Conservation (phyloP, 2,888 invertebrate species). For the Drosophila austrosaltans region DNA sequence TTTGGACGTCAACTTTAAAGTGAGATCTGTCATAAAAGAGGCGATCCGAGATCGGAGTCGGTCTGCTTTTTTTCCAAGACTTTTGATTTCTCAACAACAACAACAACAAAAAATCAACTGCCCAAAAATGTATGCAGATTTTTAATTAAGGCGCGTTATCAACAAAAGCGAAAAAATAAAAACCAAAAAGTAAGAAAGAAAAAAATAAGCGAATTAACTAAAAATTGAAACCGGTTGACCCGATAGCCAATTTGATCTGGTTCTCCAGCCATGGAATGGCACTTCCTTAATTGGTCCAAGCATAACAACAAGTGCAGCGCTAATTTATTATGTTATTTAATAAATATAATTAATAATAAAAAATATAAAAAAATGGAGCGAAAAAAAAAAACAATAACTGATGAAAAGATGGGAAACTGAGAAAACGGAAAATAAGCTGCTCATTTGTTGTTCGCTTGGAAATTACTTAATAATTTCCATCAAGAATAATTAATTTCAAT, state of each 20-base stretch:
- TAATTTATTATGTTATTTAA: conserved; percentile 76
- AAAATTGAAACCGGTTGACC: conserved; percentile 56
- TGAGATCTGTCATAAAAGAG: conserved; percentile 77
- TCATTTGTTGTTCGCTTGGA: conserved; percentile 58
- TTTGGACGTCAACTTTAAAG: conserved; percentile 68
- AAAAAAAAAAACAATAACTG: conserved; percentile 14
- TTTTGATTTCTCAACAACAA: conserved; percentile 48
- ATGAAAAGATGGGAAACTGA: conserved; percentile 1
- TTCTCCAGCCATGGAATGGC: conserved; percentile 63
- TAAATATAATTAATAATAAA: conserved; percentile 67
- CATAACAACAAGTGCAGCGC: conserved; percentile 70
- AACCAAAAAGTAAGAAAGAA: conserved; percentile 26
- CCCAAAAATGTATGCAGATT: conserved; percentile 75
- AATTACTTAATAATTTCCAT: conserved; percentile 77
- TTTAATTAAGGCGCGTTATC: conserved; percentile 74
- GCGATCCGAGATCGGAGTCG: conserved; percentile 34
- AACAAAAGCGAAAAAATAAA: conserved; percentile 41
- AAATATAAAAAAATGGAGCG: conserved; percentile 18
- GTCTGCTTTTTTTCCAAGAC: conserved; percentile 57
- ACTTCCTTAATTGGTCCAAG: conserved; percentile 74
- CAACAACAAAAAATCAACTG: conserved; percentile 48
- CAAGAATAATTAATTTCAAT: conserved; percentile 76
- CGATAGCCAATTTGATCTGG: conserved; percentile 67
- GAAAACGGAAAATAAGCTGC: conserved; percentile 22
- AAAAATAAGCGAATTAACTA: conserved; percentile 31